phyloP scores from a whole-genome alignment of 2,113 vertebrate genomes.

The Addax nasomaculatus region DNA sequence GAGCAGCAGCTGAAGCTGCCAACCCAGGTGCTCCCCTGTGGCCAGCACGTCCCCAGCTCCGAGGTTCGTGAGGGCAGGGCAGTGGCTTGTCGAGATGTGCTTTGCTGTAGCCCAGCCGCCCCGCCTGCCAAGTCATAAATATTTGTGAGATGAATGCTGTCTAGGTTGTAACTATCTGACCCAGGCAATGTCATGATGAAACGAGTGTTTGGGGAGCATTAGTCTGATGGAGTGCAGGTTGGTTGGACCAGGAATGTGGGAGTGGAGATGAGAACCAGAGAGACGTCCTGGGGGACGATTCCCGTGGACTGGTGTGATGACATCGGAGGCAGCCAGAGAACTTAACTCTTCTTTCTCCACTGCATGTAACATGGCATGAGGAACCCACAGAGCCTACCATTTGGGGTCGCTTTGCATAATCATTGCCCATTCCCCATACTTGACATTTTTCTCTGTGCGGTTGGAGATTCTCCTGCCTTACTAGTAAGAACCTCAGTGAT shows the following conservation, averaged over 20 bases:
- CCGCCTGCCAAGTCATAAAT: conserved; percentile 60
- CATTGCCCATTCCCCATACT: accelerated
- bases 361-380: too few relatives aligned
- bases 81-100: not conserved
- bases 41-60: not conserved
- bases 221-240: conserved; percentile 51
- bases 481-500: accelerated
- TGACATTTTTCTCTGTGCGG: not conserved
- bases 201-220: conserved; percentile 45
- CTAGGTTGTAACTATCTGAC: conserved; percentile 53
- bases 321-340: not conserved
- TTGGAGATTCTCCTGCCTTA: not conserved
- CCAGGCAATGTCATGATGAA: conserved; percentile 42
- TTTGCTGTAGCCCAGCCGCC: not conserved
- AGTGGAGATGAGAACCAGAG: conserved; percentile 33
- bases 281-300: not conserved
- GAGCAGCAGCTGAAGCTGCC: too few relatives aligned
- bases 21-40: accelerated
- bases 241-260: conserved; percentile 40
- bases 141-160: conserved; percentile 60
- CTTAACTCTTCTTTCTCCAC: not conserved
- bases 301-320: not conserved
- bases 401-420: accelerated
- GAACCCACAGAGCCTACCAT: not conserved
- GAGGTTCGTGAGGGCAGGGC: not conserved